A percentile compares a stretch with the other conserved stretches of the same genome.
These are phyloP conservation scores for Cydia splendana DNA, from an alignment of 1,140 invertebrate species.

Conservation along the genomic window DNA sequence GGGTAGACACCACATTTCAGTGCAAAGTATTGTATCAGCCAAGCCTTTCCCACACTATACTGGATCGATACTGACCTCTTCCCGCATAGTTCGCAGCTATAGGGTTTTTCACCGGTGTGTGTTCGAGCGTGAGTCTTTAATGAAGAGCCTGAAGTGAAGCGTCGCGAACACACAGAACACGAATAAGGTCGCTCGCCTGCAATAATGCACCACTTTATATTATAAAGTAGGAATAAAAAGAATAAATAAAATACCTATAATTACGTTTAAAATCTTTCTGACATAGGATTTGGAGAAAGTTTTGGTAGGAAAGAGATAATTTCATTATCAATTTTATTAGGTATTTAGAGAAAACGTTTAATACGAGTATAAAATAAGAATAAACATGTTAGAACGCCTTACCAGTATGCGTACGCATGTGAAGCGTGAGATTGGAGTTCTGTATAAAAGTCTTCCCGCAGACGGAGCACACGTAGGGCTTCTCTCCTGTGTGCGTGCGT, in stretches of 20 bases:
- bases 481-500: slow-evolving; percentile 83
- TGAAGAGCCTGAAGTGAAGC: slow-evolving; percentile 81
- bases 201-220: not conserved
- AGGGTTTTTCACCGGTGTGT: slow-evolving; percentile 87
- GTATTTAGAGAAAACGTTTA: no score
- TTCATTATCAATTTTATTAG: no score
- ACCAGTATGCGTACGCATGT: slow-evolving; percentile 84
- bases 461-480: slow-evolving; percentile 82
- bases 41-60: not conserved
- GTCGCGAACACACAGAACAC: slow-evolving; percentile 77
- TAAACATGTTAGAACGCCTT: slow-evolving; percentile 32
- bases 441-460: slow-evolving; percentile 85
- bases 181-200: slow-evolving; percentile 79
- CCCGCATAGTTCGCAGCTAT: slow-evolving; percentile 82
- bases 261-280: no score
- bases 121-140: slow-evolving; percentile 83
- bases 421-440: slow-evolving; percentile 89
- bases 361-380: no score
- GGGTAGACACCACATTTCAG: not conserved
- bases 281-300: no score
- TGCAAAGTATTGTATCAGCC: not conserved
- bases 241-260: no score
- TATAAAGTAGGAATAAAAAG: no score
- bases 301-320: no score
- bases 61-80: slow-evolving; percentile 67